These are phyloP conservation scores for Lamellibrachia luymesi DNA, from an alignment of 1,140 invertebrate genomes.

Conservation along the genomic window DNA sequence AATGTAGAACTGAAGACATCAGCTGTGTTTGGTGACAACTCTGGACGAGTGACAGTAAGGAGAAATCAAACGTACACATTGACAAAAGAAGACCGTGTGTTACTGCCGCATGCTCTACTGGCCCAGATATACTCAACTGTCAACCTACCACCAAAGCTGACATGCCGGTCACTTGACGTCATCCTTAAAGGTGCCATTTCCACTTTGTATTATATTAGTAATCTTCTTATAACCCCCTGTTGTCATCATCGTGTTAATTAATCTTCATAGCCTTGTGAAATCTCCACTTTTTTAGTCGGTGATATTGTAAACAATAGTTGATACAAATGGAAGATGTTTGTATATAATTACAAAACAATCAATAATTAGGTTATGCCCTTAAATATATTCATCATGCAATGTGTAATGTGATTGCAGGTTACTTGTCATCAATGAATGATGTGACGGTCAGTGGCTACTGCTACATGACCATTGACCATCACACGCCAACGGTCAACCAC, in stretches of 20 bases:
- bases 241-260: neutral
- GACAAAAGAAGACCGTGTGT: conserved; percentile 23
- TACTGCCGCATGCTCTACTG: conserved; percentile 35
- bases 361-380: too few species aligned
- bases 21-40: conserved; percentile 38
- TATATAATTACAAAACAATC: too few species aligned
- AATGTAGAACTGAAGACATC: conserved; percentile 28
- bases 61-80: conserved; percentile 33
- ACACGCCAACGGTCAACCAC: conserved; percentile 21
- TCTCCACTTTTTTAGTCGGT: too few species aligned
- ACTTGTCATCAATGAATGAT: conserved; percentile 38
- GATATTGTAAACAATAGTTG: too few species aligned
- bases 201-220: neutral
- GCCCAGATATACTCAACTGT: conserved; percentile 36
- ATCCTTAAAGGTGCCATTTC: conserved; percentile 38
- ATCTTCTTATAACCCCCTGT: neutral
- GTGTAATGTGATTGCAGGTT: conserved; percentile 26
- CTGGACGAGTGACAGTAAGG: conserved; percentile 34
- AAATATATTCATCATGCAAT: neutral
- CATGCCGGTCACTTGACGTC: conserved; percentile 41
- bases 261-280: neutral
- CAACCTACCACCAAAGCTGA: conserved; percentile 35
- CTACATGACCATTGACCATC: conserved; percentile 36
- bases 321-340: too few species aligned
- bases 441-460: conserved; percentile 39